Evolutionary conservation across 1,140 invertebrate species (phyloP).

Genomic region (Apocrypta bakeri): DNA sequence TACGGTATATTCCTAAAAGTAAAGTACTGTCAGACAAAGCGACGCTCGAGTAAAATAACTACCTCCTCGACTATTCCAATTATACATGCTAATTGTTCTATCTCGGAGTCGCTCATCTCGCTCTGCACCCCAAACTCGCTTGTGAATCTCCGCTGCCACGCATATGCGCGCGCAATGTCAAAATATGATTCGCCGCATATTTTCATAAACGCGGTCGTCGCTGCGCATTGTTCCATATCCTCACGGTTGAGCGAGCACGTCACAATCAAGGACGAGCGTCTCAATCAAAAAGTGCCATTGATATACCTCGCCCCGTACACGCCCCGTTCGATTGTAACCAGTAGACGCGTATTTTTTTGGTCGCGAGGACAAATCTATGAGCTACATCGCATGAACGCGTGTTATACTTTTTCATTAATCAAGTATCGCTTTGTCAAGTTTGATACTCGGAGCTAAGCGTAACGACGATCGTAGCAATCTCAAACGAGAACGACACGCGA

Average conservation of each 20-base stretch:
- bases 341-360: constrained; percentile 8
- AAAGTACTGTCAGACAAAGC: constrained; percentile 60
- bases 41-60: constrained; percentile 59
- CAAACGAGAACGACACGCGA: constrained; percentile 67
- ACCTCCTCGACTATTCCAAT: constrained; percentile 68
- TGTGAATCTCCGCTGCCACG: background rate
- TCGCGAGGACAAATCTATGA: too few species aligned
- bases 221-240: background rate
- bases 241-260: constrained; percentile 69
- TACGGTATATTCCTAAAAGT: constrained; percentile 69
- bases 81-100: constrained; percentile 73
- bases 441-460: too few species aligned
- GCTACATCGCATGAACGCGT: too few species aligned
- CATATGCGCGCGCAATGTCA: too few species aligned
- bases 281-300: constrained; percentile 73
- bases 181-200: background rate
- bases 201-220: background rate
- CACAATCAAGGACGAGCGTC: constrained; percentile 66
- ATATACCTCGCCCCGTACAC: constrained; percentile 62
- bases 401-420: background rate
- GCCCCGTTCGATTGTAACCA: background rate
- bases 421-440: too few species aligned
- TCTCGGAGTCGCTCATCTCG: background rate
- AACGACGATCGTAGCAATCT: too few species aligned
- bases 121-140: background rate